phyloP scores from a whole-genome alignment of 2,888 invertebrate species.

The Synergus gifuensis region DNA sequence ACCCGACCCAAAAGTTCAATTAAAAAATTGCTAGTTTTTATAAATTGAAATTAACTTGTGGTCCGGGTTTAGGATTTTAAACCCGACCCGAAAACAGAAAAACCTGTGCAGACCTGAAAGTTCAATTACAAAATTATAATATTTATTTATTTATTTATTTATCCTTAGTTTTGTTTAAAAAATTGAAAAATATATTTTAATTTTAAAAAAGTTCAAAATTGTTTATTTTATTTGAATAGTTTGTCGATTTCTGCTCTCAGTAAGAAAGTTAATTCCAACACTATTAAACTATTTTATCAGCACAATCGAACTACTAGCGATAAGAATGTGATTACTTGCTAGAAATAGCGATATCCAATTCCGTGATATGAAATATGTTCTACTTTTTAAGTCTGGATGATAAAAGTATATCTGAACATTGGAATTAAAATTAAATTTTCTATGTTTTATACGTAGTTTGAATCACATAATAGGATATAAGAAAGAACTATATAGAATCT shows the following conservation, averaged over 20 bases:
- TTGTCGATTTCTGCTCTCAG: not conserved
- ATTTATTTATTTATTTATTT: too few relatives aligned
- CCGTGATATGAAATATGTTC: not conserved
- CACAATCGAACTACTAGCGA: not conserved
- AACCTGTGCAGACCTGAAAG: too few relatives aligned
- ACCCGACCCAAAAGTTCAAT: too few relatives aligned
- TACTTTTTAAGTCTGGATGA: not conserved
- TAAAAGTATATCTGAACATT: not conserved
- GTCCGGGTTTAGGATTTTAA: too few relatives aligned
- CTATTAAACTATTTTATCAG: not conserved
- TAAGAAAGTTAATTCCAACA: not conserved
- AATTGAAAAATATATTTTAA: too few relatives aligned
- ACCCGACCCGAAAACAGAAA: too few relatives aligned
- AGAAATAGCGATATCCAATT: not conserved
- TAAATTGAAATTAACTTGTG: too few relatives aligned
- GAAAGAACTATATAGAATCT: too few relatives aligned
- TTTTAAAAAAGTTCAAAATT: not conserved
- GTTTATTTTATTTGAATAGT: not conserved
- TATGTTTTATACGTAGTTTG: not conserved
- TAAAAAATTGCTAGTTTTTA: too few relatives aligned
- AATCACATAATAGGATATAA: not conserved
- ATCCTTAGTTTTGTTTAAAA: too few relatives aligned
- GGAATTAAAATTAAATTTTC: not conserved
- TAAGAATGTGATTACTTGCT: not conserved
- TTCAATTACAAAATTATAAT: too few relatives aligned